phyloP scores from a whole-genome alignment of 2,113 vertebrate species.

The Galbula dea region DNA sequence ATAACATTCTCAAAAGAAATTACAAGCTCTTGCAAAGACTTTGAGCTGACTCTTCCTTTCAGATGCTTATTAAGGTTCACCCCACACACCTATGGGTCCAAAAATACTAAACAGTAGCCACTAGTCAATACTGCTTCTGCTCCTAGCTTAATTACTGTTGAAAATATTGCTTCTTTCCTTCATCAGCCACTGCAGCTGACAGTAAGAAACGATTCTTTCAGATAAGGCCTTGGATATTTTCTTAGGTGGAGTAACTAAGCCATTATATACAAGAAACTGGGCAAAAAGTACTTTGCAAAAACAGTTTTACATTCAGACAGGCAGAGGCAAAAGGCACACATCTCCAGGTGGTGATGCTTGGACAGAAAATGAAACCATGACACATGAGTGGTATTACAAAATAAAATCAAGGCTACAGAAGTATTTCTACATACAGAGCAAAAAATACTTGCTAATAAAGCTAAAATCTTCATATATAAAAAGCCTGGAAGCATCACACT shows the following conservation, averaged over 20 bases:
- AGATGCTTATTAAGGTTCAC: not conserved
- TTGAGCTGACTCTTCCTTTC: not conserved
- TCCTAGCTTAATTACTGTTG: not conserved
- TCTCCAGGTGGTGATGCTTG: not conserved
- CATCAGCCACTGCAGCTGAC: not conserved
- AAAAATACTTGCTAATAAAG: not conserved
- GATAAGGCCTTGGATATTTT: not conserved
- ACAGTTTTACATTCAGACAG: not conserved
- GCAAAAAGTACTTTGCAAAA: not conserved
- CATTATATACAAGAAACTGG: not conserved
- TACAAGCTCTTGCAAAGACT: not conserved
- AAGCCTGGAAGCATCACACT: not conserved
- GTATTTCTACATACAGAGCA: not conserved
- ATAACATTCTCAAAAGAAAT: not conserved
- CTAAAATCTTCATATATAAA: not conserved
- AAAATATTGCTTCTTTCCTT: conserved; percentile 14
- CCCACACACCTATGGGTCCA: not conserved
- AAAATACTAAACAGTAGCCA: not conserved
- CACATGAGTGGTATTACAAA: not conserved
- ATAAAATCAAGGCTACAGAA: not conserved
- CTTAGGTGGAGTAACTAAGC: not conserved
- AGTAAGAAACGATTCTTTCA: not conserved
- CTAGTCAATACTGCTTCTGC: not conserved
- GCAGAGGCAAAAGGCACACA: not conserved
- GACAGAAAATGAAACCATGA: not conserved